Base-by-base conservation (phyloP, 1,140 invertebrate genomes). In the Capitella teleta region DNA sequence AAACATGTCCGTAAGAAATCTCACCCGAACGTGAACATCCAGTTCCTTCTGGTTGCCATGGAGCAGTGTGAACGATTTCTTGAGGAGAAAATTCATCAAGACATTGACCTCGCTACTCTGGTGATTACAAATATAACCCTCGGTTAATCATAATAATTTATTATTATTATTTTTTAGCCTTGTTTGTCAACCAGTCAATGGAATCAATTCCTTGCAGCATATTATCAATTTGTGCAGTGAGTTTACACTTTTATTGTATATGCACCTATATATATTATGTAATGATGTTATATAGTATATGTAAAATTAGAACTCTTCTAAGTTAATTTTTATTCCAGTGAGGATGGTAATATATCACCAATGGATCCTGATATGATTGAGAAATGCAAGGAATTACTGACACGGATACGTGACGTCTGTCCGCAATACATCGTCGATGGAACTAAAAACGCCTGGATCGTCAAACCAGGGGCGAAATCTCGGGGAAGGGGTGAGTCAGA, bases 381-480 rank as follows among this genome's bases (percentile, higher is more conserved):
- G 36, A 28, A 55, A 18, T 49, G 47, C 43, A 26, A 51, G 14
- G 19, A 28, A 10, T 12, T 57, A 70, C 36, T 55, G n/a, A 73
- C 77, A 37, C 72, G 78, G 62, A 70, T 85, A 54, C 64, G 76
- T 58, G 70, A 70, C 38, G 80, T 78, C 63, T 88, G 85, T 83
- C 86, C 86, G 0, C 86, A 91, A 64, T 78, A 83, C 46, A 78
- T 83, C 1, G 66, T 70, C 58, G 90, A 92, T 66, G 89, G 88
- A 0, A 74, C 79, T 34, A 77, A 81, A 49, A 93, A 94, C 68
- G 80, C 93, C 46, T 96, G 91, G 91, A 95, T 96, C 56, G 78
- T 94, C 23, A 96, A 96, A 68, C 92, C 92, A 0, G 88, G 89
- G 12, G 90, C 90, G 45, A 87, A 89, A 67, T 94, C 88, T 54